phyloP scores from a whole-genome alignment of 2,113 vertebrate species.

The Ciconia boyciana region DNA sequence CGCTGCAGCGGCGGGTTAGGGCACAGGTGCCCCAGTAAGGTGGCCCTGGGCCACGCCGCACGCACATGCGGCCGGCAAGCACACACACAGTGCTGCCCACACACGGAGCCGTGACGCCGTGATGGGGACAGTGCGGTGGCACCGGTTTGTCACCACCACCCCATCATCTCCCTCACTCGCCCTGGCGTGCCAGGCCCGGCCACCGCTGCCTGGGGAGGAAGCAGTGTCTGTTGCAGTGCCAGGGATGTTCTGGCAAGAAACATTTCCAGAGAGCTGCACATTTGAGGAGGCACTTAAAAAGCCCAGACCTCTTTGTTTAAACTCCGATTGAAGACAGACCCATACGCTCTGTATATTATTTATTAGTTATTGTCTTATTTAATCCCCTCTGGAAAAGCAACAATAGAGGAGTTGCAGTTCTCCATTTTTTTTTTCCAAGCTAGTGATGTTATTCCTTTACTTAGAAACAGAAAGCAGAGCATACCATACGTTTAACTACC shows the following conservation, averaged over 20 bases:
- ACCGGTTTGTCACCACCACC: neutral
- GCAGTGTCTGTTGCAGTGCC: neutral
- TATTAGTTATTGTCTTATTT: constrained; percentile 56
- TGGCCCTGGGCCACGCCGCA: neutral
- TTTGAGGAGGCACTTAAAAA: constrained; percentile 31
- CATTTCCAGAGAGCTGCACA: neutral
- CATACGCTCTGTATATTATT: constrained; percentile 8
- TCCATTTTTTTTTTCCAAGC: neutral
- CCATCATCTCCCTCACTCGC: neutral
- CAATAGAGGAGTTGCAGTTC: constrained; percentile 21
- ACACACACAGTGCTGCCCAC: neutral
- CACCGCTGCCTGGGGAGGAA: neutral
- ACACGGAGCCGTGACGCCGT: accelerated
- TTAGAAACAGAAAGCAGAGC: neutral
- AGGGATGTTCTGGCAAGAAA: neutral
- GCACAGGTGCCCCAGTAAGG: neutral
- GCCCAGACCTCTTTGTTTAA: constrained; percentile 39
- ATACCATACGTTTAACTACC: neutral
- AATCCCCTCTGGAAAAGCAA: constrained; percentile 48
- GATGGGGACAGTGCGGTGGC: accelerated
- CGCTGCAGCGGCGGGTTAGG: neutral
- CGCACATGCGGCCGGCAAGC: accelerated
- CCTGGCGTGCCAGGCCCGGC: accelerated
- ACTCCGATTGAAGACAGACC: constrained; percentile 40
- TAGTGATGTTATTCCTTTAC: neutral